phyloP scores from a whole-genome alignment of 2,113 vertebrate species.

The Lethenteron reissneri region DNA sequence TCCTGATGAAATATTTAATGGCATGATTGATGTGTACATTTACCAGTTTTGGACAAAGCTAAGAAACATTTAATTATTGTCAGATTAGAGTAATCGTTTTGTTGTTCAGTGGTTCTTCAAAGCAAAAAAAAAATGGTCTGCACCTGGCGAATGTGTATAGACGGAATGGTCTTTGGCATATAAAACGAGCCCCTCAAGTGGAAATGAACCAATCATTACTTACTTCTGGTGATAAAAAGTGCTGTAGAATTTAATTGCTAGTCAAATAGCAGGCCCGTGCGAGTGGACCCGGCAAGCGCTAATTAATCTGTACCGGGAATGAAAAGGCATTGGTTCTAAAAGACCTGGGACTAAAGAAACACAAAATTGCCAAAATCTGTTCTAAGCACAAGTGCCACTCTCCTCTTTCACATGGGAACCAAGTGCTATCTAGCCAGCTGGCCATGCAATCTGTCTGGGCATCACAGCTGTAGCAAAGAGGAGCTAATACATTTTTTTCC shows the following conservation, averaged over 20 bases:
- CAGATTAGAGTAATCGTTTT: too few relatives aligned
- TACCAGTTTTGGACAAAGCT: too few relatives aligned
- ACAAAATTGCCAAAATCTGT: background rate
- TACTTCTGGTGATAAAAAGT: background rate
- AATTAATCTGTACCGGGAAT: background rate
- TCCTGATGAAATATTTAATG: too few relatives aligned
- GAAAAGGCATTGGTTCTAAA: background rate
- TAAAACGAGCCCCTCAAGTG: background rate
- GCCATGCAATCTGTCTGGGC: background rate
- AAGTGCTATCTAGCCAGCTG: conserved; percentile 4
- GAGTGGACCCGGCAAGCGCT: background rate
- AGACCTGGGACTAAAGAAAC: background rate
- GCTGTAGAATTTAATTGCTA: conserved; percentile 2
- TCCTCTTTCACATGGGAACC: background rate
- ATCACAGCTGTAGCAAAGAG: background rate
- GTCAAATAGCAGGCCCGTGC: background rate
- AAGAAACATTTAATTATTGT: too few relatives aligned
- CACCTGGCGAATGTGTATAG: conserved; percentile 4
- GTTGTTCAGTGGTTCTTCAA: too few relatives aligned
- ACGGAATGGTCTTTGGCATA: background rate
- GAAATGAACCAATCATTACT: conserved; percentile 1
- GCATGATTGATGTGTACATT: too few relatives aligned
- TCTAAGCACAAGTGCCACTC: conserved; percentile 3
- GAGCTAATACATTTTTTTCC: background rate
- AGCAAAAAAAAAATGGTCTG: background rate